Base-by-base conservation (phyloP, 2,113 vertebrate species). In the Grammomys surdaster region DNA sequence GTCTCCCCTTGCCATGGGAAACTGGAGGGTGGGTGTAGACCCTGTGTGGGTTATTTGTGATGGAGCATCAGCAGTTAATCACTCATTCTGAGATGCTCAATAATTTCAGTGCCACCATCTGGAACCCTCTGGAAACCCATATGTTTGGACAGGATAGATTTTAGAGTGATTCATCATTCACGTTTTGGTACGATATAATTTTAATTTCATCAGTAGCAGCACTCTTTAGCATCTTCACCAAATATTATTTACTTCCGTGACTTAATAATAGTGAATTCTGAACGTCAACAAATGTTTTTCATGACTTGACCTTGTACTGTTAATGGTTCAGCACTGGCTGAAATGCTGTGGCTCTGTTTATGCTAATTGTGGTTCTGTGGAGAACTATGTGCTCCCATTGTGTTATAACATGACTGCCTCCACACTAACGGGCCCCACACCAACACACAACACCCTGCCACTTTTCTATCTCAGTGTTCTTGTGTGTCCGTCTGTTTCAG, bases 141-240 rank as follows among this genome's bases (percentile, higher is more conserved):
- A 11, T 12, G 81, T 73, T 81, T 19, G 17, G 58, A 60, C n/a
- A 28, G 14, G 26, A 58, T 13, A 20, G 60, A 84, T 89, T 51
- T 82, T 76, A 89, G 33, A 28, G 56, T 16, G 33, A 24, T 31
- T 63, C 72, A 58, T 82, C 70, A 82, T 78, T 76, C 76, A 24
- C 13, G 9, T 56, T 95, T 88, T 60, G 90, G 58, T 28, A 46
- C 22, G 65, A 51, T 58, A 9, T 46, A 63, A 73, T 93, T 96
- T 94, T 78, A 80, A 96, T 88, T 80, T 80, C n/a, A 58, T 9
- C 48, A 46, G 33, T 24, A 91, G 36, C 10, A 91, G 36, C 10
- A 40, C 40, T 73, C 77, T 94, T 82, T 33, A 60, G n/a, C 28
- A 76, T 84, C 54, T 88, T 93, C 72, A 11, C 11, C 3, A 2